Conservation (phyloP, 2,113 vertebrate genomes). For the Apeltes quadracus region DNA sequence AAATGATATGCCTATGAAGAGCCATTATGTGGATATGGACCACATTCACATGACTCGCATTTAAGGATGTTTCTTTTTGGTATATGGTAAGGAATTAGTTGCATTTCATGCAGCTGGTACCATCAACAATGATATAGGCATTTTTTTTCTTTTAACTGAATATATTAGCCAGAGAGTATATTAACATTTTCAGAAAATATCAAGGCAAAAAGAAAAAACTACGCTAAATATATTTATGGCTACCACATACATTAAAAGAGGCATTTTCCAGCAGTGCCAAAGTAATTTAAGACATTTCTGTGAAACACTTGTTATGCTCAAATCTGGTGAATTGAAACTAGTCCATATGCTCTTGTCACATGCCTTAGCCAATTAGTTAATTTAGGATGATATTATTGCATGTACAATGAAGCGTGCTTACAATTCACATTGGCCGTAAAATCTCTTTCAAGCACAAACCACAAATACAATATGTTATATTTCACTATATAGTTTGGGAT, state of each 20-base stretch:
- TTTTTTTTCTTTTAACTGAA: background rate
- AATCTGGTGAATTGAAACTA: background rate
- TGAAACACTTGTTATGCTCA: background rate
- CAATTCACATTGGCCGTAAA: constrained; percentile 3
- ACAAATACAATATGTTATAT: constrained; percentile 17
- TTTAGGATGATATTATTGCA: constrained; percentile 6
- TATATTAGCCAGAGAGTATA: background rate
- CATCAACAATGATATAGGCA: background rate
- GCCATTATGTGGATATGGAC: background rate
- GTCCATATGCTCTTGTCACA: background rate
- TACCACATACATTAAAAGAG: background rate
- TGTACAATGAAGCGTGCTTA: background rate
- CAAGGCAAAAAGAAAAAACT: background rate
- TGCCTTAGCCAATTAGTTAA: background rate
- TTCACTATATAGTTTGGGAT: background rate
- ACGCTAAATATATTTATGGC: background rate
- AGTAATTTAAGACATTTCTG: background rate
- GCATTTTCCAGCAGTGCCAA: background rate
- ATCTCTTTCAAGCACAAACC: constrained; percentile 1
- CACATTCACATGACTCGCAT: background rate
- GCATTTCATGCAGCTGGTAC: background rate
- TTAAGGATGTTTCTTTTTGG: background rate
- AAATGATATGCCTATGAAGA: background rate
- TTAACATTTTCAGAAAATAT: background rate
- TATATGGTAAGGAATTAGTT: background rate